Base-by-base conservation (phyloP, 1,140 invertebrate species). In the Drosophila pruinosa region DNA sequence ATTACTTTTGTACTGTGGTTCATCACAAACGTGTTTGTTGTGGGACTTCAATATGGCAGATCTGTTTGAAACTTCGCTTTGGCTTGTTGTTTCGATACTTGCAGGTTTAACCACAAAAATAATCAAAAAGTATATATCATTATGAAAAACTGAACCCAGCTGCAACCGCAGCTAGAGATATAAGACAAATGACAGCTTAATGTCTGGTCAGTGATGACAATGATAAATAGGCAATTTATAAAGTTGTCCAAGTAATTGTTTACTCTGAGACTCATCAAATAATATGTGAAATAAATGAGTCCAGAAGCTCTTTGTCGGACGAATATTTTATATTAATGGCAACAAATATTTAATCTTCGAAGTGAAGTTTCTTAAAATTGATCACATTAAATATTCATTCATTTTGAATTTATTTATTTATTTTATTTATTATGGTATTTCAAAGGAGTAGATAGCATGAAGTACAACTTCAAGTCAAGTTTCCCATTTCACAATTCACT, bases 181-280 rank as follows among this genome's bases (percentile, higher is more conserved):
- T 72, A 86, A 86, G 80, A 85, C 68, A 85, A 85, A 85, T 69
- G 72, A 63, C 63, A 85, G 75, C 86, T 85, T 86, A 77, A 86
- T 70, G 63, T 69, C 67, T 54, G 56, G 26, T 21, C 59, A 41
- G n/a, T 31, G 26, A 21, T 59, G 64, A 68, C 36, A 57, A 45
- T 70, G 67, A 69, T 70, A 34, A 54, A 56, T 15, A 26, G 58
- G 3, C 26, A 8, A 22, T 4, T n/a, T 28, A 19, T 6, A 2
- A 68, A 47, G n/a, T 36, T 47, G 15, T 15, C 2, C 8, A 65
- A 56, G 53, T 45, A 65, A 47, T 58, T 67, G 41, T 22, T 65
- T 45, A 38, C 31, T 56, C 15, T 17, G n/a, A 17, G 28, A 58
- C 7, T 45, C 17, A 64, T 3, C 52, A 24, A 48, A 36, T 21